Conservation (phyloP, 2,888 invertebrate genomes). For the Emesis russula region DNA sequence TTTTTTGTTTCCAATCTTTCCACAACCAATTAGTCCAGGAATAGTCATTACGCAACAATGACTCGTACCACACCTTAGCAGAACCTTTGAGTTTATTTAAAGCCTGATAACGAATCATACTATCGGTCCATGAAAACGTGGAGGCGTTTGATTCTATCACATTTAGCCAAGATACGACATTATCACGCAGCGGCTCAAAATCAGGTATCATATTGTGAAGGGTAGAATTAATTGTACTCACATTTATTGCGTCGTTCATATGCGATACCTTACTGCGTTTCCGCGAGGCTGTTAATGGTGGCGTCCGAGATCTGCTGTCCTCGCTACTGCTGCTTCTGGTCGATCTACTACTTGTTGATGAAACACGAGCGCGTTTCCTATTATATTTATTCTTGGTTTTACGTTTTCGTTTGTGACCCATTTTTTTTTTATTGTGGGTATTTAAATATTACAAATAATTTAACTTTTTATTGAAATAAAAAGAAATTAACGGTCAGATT, state of each 20-base stretch:
- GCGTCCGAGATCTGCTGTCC: no score
- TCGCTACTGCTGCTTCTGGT: no score
- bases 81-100: conserved; percentile 33
- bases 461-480: no score
- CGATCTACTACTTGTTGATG: no score
- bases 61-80: conserved; percentile 27
- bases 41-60: conserved; percentile 14
- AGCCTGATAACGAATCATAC: conserved; percentile 42
- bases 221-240: not conserved
- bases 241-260: not conserved
- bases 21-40: conserved; percentile 25
- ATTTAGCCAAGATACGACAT: conserved; percentile 77
- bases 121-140: conserved; percentile 72
- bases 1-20: conserved; percentile 19
- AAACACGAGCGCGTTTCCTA: no score
- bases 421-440: no score
- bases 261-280: no score
- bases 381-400: no score
- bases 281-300: no score
- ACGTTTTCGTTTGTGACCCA: no score
- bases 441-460: no score
- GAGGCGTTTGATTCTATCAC: conserved; percentile 65
- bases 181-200: conserved; percentile 79
- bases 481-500: no score
- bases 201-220: conserved; percentile 74